These are phyloP conservation scores for Ephestia elutella DNA, from an alignment of 1,140 invertebrate species.

Conservation along the genomic window DNA sequence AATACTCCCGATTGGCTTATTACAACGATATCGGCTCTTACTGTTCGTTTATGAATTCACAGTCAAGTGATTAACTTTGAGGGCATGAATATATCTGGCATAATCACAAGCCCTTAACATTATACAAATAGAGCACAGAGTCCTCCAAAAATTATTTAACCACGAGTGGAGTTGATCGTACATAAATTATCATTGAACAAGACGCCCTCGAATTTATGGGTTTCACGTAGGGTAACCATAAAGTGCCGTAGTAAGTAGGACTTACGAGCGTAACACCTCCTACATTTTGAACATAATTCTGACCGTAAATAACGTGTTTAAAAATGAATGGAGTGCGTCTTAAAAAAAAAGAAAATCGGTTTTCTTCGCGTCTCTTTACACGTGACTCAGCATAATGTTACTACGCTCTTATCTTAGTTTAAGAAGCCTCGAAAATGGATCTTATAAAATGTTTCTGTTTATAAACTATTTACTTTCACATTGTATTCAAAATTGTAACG, in stretches of 20 bases:
- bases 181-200: slow-evolving; percentile 31
- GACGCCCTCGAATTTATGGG: slow-evolving; percentile 25
- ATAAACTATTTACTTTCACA: not conserved
- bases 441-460: not conserved
- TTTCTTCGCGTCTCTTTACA: not conserved
- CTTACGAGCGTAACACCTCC: slow-evolving; percentile 4
- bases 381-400: not conserved
- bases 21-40: slow-evolving; percentile 18
- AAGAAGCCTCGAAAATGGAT: not conserved
- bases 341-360: not conserved
- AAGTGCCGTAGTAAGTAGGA: slow-evolving; percentile 4
- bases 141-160: not conserved
- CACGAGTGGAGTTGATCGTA: slow-evolving; percentile 19
- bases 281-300: slow-evolving; percentile 8
- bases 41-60: slow-evolving; percentile 22
- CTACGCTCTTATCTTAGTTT: not conserved
- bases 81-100: slow-evolving; percentile 27
- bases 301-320: slow-evolving; percentile 2
- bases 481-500: not conserved
- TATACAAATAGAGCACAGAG: slow-evolving; percentile 6
- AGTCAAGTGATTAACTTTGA: slow-evolving; percentile 31
- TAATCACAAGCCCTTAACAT: not conserved
- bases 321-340: slow-evolving; percentile 2
- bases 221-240: slow-evolving; percentile 8
- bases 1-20: slow-evolving; percentile 1